These are phyloP conservation scores for Yponomeuta evonymella DNA, from an alignment of 2,888 invertebrate species.

Conservation along the genomic window DNA sequence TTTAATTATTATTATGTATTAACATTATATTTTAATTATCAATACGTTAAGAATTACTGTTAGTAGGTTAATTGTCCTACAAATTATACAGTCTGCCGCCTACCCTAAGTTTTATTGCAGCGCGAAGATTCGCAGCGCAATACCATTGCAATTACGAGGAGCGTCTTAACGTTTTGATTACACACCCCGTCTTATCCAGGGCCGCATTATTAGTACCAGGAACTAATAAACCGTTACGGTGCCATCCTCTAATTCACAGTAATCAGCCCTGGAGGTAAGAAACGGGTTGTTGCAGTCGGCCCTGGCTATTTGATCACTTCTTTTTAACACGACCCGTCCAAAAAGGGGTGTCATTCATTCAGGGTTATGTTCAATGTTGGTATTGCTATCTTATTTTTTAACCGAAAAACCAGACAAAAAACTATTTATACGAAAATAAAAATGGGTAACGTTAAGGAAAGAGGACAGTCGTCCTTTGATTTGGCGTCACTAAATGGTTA, in stretches of 20 bases:
- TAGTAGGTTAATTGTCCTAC: no score
- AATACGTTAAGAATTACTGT: no score
- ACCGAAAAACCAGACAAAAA: no score
- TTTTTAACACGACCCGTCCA: not conserved
- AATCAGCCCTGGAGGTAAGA: not conserved
- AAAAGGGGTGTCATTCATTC: no score
- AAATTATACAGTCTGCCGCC: not conserved
- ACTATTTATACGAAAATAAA: no score
- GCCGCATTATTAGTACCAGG: not conserved
- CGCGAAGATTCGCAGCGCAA: not conserved
- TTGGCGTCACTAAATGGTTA: no score
- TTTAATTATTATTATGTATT: no score
- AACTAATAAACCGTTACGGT: not conserved
- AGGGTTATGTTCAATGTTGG: no score
- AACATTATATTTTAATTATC: no score
- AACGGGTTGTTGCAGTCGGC: not conserved
- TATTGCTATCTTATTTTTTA: no score
- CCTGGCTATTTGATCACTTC: not conserved
- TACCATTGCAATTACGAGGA: not conserved
- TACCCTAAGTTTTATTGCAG: not conserved
- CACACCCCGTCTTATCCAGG: not conserved
- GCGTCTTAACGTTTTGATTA: not conserved
- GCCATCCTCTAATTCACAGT: not conserved
- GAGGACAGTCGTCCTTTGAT: no score
- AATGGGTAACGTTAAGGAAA: no score